Evolutionary conservation across 2,888 invertebrate species (phyloP), one percentile per base, ranked within the genome.

Genomic region (Hyposoter didymator): DNA sequence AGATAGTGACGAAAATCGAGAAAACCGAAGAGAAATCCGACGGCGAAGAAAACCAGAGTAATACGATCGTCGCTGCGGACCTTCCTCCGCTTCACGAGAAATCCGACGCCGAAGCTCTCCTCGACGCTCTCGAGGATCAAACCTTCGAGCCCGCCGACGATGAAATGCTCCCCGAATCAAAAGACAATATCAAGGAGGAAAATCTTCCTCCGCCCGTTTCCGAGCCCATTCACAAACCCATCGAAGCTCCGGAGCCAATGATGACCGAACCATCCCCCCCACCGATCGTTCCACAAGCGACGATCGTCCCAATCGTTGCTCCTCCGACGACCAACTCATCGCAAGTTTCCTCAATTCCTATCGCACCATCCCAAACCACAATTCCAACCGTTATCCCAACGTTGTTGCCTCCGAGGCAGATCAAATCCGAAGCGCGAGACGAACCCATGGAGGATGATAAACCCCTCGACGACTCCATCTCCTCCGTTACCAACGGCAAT

Each of bases 231-330:
- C 45, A 17, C 39, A 76, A 88, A 84, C 76, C 88, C 32, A 85
- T 89, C 45, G 89, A 89, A 55, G 35, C 81, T n/a, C 88, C 86
- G 28, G 90, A 90, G 39, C 89, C 92, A 1, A 90, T 90, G 89
- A 66, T 86, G 0, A 88, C 89, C 19, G 90, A 88, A 55, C 66
- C 82, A 67, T 45, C 86, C 43, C 90, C 86, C 43, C 90, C 94
- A 78, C 93, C 93, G 45, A 91, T 93, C 0, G 82, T 93, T 12
- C 14, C 43, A 19, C 39, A 52, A 32, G 39, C 73, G 14, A 52
- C 32, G 14, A 75, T 28, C 64, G 59, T 85, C 35, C 90, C 94
- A 74, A 93, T 93, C 49, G 91, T 93, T 0, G 82, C 93, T 45
- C n/a, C 55, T 22, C 39, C 78, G 0, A 52, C 64, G 75, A 47